Base-by-base conservation (phyloP, 2,888 invertebrate species). In the Cataglyphis cursor region DNA sequence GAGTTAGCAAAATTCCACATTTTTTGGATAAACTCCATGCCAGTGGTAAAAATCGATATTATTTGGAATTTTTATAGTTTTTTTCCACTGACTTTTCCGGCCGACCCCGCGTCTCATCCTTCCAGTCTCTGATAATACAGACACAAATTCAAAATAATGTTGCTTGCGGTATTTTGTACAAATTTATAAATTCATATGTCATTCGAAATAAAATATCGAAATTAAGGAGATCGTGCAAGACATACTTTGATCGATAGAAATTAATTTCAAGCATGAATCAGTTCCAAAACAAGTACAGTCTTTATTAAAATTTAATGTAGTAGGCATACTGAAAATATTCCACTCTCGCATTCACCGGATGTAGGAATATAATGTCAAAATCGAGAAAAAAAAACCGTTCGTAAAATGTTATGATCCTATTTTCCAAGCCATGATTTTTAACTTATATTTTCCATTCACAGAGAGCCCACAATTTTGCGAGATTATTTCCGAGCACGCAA, bases 401-500 rank as follows among this genome's bases (percentile, higher is more conserved):
- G n/a, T 54, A 57, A 78, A 76, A 28, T n/a, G 8, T 57, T 51
- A 65, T 35, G 28, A 51, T 38, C 24, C 48, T 18, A 51, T 35
- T 75, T 65, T 75, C 24, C 51, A 51, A 75, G 12, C 24, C 51
- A 41, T 68, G 10, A 59, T 57, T 44, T 57, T 78, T 21, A 18
- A 70, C n/a, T 70, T 65, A 38, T 41, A 18, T 2, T 65, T 70
- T 59, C 31, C 41, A 31, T 54, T 65, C 57, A 70, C 21, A 24
- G 48, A 41, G 18, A 70, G 35, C 4, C 35, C 35, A 64, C 31
- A 41, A 31, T 28, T 62, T 65, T 6, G 38, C 15, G 10, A 31
- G n/a, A 68, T 78, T 68, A 78, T 68, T 78, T 31, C 15, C n/a
- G 15, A 65, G 21, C 65, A 65, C 9, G 35, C 65, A 4, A 75